Evolutionary conservation across 2,797 vertebrate species (phyloP).

Genomic region (Enteromius trimaculatus): DNA sequence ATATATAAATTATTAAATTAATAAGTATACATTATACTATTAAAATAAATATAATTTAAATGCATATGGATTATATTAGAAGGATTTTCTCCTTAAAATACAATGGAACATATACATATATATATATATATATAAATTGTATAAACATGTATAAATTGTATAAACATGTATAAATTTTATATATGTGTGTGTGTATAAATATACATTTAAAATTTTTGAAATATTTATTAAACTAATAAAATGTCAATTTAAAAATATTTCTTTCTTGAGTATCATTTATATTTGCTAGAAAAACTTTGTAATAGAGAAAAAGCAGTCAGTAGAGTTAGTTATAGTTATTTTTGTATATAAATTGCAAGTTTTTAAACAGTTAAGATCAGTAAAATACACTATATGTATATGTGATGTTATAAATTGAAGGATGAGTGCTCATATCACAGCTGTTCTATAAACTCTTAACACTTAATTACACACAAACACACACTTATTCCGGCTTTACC

Average conservation of each 20-base stretch:
- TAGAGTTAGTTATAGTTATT: too few relatives aligned
- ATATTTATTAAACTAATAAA: background rate
- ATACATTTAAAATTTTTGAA: too few relatives aligned
- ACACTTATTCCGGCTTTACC: background rate
- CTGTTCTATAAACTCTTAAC: constrained; percentile 11
- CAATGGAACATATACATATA: too few relatives aligned
- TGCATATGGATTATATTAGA: background rate
- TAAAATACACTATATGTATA: background rate
- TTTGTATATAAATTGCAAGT: too few relatives aligned
- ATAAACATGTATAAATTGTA: too few relatives aligned
- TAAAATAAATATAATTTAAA: background rate
- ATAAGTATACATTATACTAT: background rate
- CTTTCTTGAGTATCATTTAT: background rate
- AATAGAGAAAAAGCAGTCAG: background rate
- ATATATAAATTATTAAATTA: background rate
- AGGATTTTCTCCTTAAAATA: background rate
- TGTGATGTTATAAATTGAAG: background rate
- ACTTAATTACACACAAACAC: background rate
- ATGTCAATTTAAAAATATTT: background rate
- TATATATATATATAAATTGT: too few relatives aligned
- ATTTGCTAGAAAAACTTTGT: background rate
- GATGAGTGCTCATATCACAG: background rate
- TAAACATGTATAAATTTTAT: too few relatives aligned
- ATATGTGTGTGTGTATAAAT: too few relatives aligned
- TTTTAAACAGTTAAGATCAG: background rate